A percentile compares a stretch with the other conserved stretches of the same genome.
phyloP scores from a whole-genome alignment of 2,113 vertebrate species.

The Laterallus jamaicensis region DNA sequence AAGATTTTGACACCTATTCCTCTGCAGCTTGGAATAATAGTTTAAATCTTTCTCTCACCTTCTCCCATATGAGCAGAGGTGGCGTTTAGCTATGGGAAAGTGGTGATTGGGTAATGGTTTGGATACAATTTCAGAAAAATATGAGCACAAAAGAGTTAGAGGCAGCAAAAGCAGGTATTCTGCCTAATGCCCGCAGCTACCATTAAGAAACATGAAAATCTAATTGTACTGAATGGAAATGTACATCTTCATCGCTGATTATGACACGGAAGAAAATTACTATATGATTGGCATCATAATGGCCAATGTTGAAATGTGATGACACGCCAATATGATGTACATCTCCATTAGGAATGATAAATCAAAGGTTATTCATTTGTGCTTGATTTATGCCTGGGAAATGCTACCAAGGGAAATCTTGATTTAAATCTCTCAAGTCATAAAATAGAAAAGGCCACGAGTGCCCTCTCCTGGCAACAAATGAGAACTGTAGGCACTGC shows the following conservation, averaged over 20 bases:
- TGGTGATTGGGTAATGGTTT: conserved; percentile 29
- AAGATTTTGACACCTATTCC: background rate
- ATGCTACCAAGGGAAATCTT: conserved; percentile 67
- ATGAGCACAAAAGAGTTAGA: conserved; percentile 20
- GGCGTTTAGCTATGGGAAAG: background rate
- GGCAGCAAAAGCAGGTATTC: conserved; percentile 27
- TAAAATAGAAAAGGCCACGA: background rate
- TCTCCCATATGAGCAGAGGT: background rate
- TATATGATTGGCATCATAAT: conserved; percentile 71
- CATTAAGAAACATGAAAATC: conserved; percentile 64
- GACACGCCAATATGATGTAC: conserved; percentile 73
- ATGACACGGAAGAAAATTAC: conserved; percentile 67
- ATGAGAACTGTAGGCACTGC: background rate
- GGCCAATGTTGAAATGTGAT: conserved; percentile 71
- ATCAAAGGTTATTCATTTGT: conserved; percentile 76
- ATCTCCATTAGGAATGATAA: conserved; percentile 74
- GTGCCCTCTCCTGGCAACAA: conserved; percentile 64
- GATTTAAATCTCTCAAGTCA: conserved; percentile 31
- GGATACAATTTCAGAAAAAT: conserved; percentile 34
- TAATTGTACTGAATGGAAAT: conserved; percentile 67
- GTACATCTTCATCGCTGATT: conserved; percentile 67
- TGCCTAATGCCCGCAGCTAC: conserved; percentile 55
- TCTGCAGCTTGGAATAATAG: background rate
- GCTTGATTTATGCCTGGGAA: conserved; percentile 71
- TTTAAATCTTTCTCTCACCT: background rate